Percentiles rank a stretch among this genome's conserved stretches.
These are phyloP conservation scores for Drosophila seclusa DNA, from an alignment of 2,888 invertebrate genomes.

Conservation along the genomic window DNA sequence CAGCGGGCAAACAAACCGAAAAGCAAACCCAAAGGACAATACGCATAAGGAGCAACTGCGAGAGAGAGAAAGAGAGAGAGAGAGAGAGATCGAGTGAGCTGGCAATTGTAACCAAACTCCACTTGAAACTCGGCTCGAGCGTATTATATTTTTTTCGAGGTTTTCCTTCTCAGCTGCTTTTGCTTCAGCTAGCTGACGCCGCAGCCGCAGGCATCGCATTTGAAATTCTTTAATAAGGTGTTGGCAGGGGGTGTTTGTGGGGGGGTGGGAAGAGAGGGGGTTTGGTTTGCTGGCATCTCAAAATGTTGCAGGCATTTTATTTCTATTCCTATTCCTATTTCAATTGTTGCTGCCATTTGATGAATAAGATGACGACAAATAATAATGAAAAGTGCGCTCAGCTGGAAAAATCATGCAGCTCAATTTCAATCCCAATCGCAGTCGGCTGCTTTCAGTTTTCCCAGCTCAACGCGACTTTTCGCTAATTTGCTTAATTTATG, in stretches of 20 bases:
- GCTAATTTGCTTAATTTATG: slow-evolving; percentile 80
- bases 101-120: slow-evolving; percentile 69
- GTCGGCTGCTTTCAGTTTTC: slow-evolving; percentile 38
- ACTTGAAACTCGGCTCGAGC: slow-evolving; percentile 57
- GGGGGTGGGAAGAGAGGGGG: too few relatives aligned
- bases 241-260: not conserved
- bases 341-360: slow-evolving; percentile 50
- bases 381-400: slow-evolving; percentile 65
- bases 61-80: not conserved
- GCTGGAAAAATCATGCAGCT: slow-evolving; percentile 63
- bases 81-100: slow-evolving; percentile 1
- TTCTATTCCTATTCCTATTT: slow-evolving; percentile 21
- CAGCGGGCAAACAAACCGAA: slow-evolving; percentile 47
- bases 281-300: slow-evolving; percentile 18
- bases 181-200: slow-evolving; percentile 25
- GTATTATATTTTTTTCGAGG: slow-evolving; percentile 46
- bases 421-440: slow-evolving; percentile 27
- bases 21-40: slow-evolving; percentile 51
- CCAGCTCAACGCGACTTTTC: slow-evolving; percentile 53
- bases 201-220: slow-evolving; percentile 57
- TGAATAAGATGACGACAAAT: slow-evolving; percentile 69
- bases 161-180: slow-evolving; percentile 36
- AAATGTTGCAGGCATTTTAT: slow-evolving; percentile 36
- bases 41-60: slow-evolving; percentile 11
- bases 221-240: slow-evolving; percentile 52